Conservation (phyloP, 2,797 vertebrate genomes). For the Garrulus glandarius region DNA sequence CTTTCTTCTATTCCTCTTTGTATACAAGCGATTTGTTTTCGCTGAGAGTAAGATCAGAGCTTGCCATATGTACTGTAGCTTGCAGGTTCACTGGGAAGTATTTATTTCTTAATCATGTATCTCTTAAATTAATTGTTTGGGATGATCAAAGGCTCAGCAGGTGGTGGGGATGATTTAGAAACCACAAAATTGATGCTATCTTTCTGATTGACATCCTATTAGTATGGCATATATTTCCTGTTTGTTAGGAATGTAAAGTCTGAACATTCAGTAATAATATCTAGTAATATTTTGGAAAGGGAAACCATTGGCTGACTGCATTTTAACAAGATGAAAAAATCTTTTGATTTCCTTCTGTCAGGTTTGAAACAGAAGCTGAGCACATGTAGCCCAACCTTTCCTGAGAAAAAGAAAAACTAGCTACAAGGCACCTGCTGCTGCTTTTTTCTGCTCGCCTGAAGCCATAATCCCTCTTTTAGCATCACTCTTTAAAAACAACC, state of each 20-base stretch:
- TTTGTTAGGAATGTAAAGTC: constrained; percentile 78
- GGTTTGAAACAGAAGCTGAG: constrained; percentile 68
- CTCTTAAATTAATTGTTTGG: constrained; percentile 82
- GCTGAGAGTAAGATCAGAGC: neutral
- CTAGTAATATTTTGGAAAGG: constrained; percentile 78
- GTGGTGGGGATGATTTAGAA: constrained; percentile 81
- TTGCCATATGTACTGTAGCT: constrained; percentile 22
- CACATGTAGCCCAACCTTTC: constrained; percentile 38
- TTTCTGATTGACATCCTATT: constrained; percentile 79
- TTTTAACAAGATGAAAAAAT: constrained; percentile 63
- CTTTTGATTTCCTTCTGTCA: constrained; percentile 68
- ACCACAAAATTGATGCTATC: constrained; percentile 81
- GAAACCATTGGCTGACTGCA: constrained; percentile 72
- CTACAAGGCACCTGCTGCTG: constrained; percentile 38
- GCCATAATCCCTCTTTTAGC: neutral
- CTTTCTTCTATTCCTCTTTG: neutral
- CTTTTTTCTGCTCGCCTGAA: neutral
- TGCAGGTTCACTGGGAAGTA: constrained; percentile 55
- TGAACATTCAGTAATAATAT: constrained; percentile 76
- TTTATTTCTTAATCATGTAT: constrained; percentile 78
- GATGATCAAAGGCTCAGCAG: constrained; percentile 81
- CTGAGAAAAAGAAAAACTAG: constrained; percentile 14
- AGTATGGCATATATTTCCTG: constrained; percentile 78
- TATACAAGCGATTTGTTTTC: neutral
- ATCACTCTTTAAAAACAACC: neutral